Evolutionary conservation across 2,797 vertebrate genomes (phyloP), one percentile per base, ranked within the genome.

Genomic region (Phaenicophaeus curvirostris): DNA sequence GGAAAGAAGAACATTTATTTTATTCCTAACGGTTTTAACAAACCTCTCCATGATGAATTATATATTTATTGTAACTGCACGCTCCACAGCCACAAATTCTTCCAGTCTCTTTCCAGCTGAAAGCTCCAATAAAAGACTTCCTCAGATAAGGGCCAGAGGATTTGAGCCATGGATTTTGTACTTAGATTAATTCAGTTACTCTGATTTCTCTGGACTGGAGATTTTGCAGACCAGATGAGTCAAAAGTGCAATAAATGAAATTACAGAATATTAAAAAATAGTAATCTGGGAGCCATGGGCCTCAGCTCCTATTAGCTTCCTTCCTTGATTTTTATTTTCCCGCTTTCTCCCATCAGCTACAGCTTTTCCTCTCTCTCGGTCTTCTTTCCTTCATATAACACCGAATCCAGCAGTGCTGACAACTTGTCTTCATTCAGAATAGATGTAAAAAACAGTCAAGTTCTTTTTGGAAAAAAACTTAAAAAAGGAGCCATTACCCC

Each of bases 1-100:
- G 90, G 68, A 87, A 91, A 91, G 87, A 95, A 77, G 95, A 84
- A 87, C 86, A 80, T 96, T 93, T 95, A 90, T 95, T 94, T 96
- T 91, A 85, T 89, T 83, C 90, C 78, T 87, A 95, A 85, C 65
- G 3, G 92, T 92, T 95, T 90, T 94, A 95, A 90, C 93, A 89
- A 95, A 94, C 86, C 50, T 93, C 88, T 94, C 72, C 88, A 2
- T 74, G 90, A 94, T 95, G 94, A 93, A 94, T 95, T 96, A 89
- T 94, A 30, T 94, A 92, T 96, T 96, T 94, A 87, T 87, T 89
- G 75, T 87, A 94, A 51, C 88, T 92, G 84, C 94, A 65, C 8
- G 13, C 90, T 94, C 53, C 84, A 65, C 57, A 31, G 88, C 81
- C 72, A 65, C 96, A 83, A 85, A 94, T 94, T 95, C 92, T 94